A percentile compares a stretch with the other conserved stretches of the same genome.
Conservation (phyloP, 1,140 invertebrate species). For the Ruditapes philippinarum region DNA sequence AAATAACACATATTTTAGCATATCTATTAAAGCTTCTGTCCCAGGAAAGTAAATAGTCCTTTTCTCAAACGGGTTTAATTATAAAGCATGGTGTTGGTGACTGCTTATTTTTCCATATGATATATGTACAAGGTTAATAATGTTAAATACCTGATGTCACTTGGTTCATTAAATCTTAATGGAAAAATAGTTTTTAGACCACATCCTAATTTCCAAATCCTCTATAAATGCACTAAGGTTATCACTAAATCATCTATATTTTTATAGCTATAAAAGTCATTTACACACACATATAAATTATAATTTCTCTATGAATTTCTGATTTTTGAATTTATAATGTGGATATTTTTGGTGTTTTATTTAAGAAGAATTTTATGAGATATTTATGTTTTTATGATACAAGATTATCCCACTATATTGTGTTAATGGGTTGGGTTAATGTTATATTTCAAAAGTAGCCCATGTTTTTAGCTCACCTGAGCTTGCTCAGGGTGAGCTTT, state of each 20-base stretch:
- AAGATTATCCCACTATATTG: too few relatives aligned
- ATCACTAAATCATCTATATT: conserved; percentile 12
- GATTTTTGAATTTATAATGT: too few relatives aligned
- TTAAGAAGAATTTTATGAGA: too few relatives aligned
- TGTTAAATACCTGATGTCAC: conserved; percentile 8
- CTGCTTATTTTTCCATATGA: neutral
- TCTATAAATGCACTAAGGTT: neutral
- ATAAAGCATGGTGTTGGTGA: neutral
- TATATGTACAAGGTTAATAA: neutral
- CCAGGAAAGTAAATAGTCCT: neutral
- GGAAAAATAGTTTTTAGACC: neutral
- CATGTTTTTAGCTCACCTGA: too few relatives aligned
- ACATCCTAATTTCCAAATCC: neutral
- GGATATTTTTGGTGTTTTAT: too few relatives aligned
- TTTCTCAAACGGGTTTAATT: neutral
- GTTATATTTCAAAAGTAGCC: too few relatives aligned
- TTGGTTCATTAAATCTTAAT: neutral
- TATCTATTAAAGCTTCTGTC: too few relatives aligned
- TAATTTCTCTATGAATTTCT: neutral
- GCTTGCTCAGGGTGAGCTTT: too few relatives aligned
- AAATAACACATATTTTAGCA: too few relatives aligned
- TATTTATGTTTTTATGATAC: too few relatives aligned
- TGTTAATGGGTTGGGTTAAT: too few relatives aligned
- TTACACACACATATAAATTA: neutral
- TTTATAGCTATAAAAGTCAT: neutral